Percentiles rank a stretch among this genome's conserved stretches.
Evolutionary conservation across 2,797 vertebrate genomes (phyloP).

Genomic region (Acrossocheilus fasciatus): DNA sequence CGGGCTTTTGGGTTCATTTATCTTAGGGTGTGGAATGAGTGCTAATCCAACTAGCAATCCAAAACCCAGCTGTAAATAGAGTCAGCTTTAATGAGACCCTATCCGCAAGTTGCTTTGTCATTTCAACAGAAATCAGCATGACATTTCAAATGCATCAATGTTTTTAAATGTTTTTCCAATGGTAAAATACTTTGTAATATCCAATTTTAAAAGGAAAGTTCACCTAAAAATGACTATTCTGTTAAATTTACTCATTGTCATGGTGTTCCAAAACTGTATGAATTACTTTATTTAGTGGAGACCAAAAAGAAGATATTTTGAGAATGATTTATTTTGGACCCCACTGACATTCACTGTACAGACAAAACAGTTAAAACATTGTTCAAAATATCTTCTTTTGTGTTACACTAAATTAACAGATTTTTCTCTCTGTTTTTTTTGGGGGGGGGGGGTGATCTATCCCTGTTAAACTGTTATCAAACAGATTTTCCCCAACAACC

Average conservation of each 20-base stretch:
- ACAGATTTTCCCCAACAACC: no score
- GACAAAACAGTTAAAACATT: neutral
- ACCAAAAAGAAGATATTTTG: neutral
- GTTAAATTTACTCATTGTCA: neutral
- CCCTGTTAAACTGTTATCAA: neutral
- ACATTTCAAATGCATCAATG: slow-evolving; percentile 29
- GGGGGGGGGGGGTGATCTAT: neutral
- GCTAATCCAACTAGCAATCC: slow-evolving; percentile 73
- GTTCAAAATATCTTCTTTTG: neutral
- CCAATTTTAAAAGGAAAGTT: neutral
- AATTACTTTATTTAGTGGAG: neutral
- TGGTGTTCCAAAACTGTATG: neutral
- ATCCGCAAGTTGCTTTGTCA: slow-evolving; percentile 60
- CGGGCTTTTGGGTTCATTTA: slow-evolving; percentile 70
- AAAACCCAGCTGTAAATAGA: slow-evolving; percentile 76
- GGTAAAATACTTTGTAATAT: neutral
- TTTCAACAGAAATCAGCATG: slow-evolving; percentile 54
- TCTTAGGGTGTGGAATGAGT: slow-evolving; percentile 67
- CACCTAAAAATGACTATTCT: neutral
- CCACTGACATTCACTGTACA: neutral
- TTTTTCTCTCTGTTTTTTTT: neutral
- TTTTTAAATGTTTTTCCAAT: slow-evolving; percentile 19
- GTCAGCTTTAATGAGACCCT: slow-evolving; percentile 63
- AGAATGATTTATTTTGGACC: neutral
- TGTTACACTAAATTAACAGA: neutral